Evolutionary conservation across 2,888 invertebrate species (phyloP).

Genomic region (Yponomeuta plumbellus): DNA sequence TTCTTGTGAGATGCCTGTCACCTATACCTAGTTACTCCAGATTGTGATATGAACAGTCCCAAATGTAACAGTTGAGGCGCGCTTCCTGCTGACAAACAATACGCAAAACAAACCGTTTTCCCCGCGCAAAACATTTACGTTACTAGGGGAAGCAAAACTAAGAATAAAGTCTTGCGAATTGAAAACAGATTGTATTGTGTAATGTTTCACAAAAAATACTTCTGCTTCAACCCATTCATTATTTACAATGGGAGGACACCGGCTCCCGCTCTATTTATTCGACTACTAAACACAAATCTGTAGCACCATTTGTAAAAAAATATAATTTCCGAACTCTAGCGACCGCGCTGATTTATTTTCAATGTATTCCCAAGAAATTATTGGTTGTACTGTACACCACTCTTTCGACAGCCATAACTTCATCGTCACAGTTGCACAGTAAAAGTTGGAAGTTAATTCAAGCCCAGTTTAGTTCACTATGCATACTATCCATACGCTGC

Average conservation of each 20-base stretch:
- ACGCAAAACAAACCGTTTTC: too few species aligned
- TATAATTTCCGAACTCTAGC: constrained; percentile 50
- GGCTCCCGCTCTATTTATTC: constrained; percentile 60
- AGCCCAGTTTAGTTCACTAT: background rate
- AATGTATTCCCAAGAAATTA: background rate
- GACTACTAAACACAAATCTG: constrained; percentile 62
- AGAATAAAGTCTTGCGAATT: too few species aligned
- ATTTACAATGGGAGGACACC: constrained; percentile 42
- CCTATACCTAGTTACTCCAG: constrained; percentile 20
- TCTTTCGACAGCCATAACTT: background rate
- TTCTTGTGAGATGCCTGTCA: constrained; percentile 26
- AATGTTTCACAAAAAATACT: too few species aligned
- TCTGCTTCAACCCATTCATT: background rate
- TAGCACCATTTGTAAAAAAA: constrained; percentile 76
- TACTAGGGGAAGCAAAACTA: too few species aligned
- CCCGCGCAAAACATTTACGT: too few species aligned
- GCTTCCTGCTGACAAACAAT: too few species aligned
- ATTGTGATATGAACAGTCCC: constrained; percentile 44
- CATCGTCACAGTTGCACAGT: background rate
- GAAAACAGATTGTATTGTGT: too few species aligned
- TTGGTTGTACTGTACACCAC: too few species aligned
- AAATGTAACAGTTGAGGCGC: constrained; percentile 12
- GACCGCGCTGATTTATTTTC: constrained; percentile 19
- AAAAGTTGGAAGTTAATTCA: background rate
- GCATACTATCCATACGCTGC: constrained; percentile 24